Evolutionary conservation across 2,113 vertebrate genomes (phyloP).

Genomic region (Rhinopomastus cyanomelas): DNA sequence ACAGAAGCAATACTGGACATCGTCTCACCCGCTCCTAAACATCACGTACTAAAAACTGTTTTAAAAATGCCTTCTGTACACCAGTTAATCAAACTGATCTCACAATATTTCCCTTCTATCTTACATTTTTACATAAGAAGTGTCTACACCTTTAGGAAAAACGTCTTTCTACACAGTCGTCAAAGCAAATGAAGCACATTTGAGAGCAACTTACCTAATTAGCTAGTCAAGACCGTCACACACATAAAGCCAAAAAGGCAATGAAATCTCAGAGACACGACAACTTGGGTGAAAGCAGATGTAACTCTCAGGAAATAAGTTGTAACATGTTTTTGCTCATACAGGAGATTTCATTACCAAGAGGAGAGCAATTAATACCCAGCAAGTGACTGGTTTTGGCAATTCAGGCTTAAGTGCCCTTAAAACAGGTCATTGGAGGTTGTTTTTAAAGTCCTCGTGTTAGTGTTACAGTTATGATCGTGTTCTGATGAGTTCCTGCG

Average conservation of each 20-base stretch:
- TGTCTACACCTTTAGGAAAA: neutral
- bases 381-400: conserved; percentile 8
- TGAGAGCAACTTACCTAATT: conserved; percentile 16
- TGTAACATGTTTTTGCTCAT: neutral
- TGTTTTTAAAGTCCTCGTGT: neutral
- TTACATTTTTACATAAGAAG: conserved; percentile 4
- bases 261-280: neutral
- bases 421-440: neutral
- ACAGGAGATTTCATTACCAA: neutral
- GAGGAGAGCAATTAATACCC: neutral
- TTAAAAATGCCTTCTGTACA: neutral
- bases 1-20: neutral
- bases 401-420: conserved; percentile 3
- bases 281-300: neutral
- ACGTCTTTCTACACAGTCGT: neutral
- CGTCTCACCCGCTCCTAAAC: neutral
- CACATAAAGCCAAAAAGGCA: conserved; percentile 9
- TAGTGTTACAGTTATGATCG: neutral
- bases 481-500: conserved; percentile 15
- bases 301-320: neutral
- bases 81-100: neutral
- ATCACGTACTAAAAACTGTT: neutral
- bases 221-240: neutral
- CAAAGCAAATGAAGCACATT: neutral
- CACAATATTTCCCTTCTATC: neutral